Evolutionary conservation across 1,140 invertebrate genomes (phyloP), one percentile per base, ranked within the genome.

Genomic region (Calycopis cecrops): DNA sequence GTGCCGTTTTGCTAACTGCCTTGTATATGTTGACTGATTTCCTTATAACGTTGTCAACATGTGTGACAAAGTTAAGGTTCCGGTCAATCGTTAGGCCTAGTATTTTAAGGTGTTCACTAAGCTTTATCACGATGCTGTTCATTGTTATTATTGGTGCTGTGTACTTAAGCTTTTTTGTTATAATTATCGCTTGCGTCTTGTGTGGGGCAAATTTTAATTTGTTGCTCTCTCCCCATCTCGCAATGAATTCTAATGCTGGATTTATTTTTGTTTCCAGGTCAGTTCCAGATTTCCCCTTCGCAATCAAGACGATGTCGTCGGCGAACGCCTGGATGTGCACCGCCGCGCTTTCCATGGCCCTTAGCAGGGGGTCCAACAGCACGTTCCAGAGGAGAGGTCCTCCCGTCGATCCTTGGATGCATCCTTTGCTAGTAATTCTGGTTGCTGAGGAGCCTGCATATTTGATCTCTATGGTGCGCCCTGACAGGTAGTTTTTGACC

Each of bases 51-150:
- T 42, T 16, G 7, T 50, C 12, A 0, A 57, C 1, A 10, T 57
- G 55, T 10, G 18, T 35, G 0, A 37, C 14, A 11, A 59, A 59
- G 1, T 9, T 38, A 1, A 52, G 48, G 2, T 51, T 18, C 0
- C 16, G 10, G 48, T 54, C 37, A 8, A 21, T 44, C 6, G 33
- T 55, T 1, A 55, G 21, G n/a, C 49, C 50, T 1, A 59, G 48
- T 3, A 60, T 4, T 17, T 44, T 52, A 1, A 56, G 35, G 8
- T 42, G 1, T 0, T 55, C 7, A 0, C 16, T 21, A 4, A 4
- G 0, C 0, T 12, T 11, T 0, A 40, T 12, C 9, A 0, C 1
- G 0, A 49, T 10, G 7, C 37, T n/a, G 11, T 38, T 6, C 37
- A 11, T 38, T 38, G 11, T 11, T n/a, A 38, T 4, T 38, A 4